Base-by-base conservation (phyloP, 2,888 invertebrate species). In the Chalcis sispes region DNA sequence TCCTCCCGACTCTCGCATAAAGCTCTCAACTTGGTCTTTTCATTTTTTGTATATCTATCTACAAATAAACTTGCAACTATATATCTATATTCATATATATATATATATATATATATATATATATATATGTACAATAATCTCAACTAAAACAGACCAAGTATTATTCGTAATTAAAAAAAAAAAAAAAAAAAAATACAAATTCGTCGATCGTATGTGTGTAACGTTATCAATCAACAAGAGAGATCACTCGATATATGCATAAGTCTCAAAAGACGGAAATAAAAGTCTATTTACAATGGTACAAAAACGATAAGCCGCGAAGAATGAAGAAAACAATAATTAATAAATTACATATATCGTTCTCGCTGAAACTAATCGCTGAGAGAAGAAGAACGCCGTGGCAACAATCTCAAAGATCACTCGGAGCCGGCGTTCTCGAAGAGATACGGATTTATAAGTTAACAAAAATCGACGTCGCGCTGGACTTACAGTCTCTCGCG, bases 1-100 rank as follows among this genome's bases (percentile, higher is more conserved):
- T 46, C 10, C 20, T 15, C 3, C 23, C 36, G 32, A 64, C 61
- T 56, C 23, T 29, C n/a, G n/a, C 40, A 23, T 76, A 72, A 76
- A 76, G 72, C 75, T 76, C 27, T 65, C 20, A 54, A 76, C 54
- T 29, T 29, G 48, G 10, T 56, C 29, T 50, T 10, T 48, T 25
- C 40, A n/a, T 18, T 48, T 46, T 2, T 32, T 13, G 32, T 13
- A 23, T 10, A 48, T 15, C 18, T 65, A 56, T 72, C 46, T 66
- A 67, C 61, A 73, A 59, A 23, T n/a, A n/a, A 29, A 59, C n/a
- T 69, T 46, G 23, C 20, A 15, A 32, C 10, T 27, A 42, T 27
- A 42, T 61, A 42, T 40, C 18, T 61, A 61, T 13, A 42, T 25
- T 61, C 25, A 42, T 61, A 4, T 40, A 5, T 36, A 10, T 36